Evolutionary conservation across 2,797 vertebrate species (phyloP).

Genomic region (Peromyscus nudipes): DNA sequence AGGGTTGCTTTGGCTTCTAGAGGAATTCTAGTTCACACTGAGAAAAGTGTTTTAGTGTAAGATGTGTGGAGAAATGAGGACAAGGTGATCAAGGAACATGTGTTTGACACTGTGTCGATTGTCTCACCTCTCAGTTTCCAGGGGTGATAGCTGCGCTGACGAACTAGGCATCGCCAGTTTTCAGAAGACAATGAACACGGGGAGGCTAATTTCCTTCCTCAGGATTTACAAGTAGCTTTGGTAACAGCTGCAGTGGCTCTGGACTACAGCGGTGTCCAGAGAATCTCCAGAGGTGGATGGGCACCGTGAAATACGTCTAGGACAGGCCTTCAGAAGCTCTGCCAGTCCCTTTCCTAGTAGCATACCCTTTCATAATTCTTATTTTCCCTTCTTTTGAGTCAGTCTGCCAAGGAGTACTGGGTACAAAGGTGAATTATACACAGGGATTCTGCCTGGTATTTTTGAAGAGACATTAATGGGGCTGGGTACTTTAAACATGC

Average conservation of each 20-base stretch:
- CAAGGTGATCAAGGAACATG: neutral
- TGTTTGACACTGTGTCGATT: neutral
- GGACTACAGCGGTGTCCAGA: neutral
- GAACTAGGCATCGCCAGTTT: conserved; percentile 20
- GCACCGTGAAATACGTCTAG: neutral
- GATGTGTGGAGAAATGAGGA: neutral
- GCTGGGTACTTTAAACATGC: neutral
- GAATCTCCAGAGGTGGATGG: neutral
- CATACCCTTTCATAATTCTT: neutral
- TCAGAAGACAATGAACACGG: neutral
- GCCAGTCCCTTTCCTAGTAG: neutral
- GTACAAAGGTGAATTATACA: neutral
- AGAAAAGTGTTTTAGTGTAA: conserved; percentile 33
- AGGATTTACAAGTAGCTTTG: neutral
- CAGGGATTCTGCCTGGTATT: neutral
- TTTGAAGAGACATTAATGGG: neutral
- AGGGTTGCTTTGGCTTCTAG: conserved; percentile 15
- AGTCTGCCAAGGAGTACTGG: neutral
- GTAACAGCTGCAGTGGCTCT: neutral
- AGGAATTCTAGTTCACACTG: neutral
- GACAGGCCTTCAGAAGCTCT: neutral
- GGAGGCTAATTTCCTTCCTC: neutral
- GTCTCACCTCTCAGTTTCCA: conserved; percentile 21
- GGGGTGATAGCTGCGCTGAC: neutral
- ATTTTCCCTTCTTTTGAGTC: neutral